phyloP scores from a whole-genome alignment of 2,797 vertebrate genomes.

The Toxotes lorentzi region DNA sequence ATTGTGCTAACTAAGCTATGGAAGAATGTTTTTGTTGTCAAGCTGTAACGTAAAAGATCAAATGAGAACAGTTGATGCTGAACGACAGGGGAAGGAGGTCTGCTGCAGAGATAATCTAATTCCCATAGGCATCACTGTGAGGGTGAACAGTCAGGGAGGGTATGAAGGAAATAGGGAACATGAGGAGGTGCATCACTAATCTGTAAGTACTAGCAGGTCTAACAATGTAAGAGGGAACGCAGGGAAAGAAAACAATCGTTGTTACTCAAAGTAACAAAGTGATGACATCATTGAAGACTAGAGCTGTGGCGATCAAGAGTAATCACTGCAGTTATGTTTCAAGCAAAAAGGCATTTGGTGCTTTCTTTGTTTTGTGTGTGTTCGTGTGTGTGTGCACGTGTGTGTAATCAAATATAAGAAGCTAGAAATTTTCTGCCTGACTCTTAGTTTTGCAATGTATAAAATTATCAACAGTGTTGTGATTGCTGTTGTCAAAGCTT shows the following conservation, averaged over 20 bases:
- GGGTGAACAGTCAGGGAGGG: conserved; percentile 8
- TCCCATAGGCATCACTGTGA: conserved; percentile 2
- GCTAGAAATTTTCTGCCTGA: too few species aligned
- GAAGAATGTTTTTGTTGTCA: conserved; percentile 9
- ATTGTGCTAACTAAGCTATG: conserved; percentile 5
- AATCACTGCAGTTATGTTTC: background rate
- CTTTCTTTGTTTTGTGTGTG: too few species aligned
- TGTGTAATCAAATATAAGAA: too few species aligned
- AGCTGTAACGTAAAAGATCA: conserved; percentile 9
- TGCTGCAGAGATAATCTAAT: conserved; percentile 31
- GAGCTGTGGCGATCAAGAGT: background rate
- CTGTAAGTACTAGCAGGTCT: background rate
- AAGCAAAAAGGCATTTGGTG: background rate
- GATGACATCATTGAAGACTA: background rate
- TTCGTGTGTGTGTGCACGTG: too few species aligned
- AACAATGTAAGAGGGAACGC: background rate
- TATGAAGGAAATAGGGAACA: background rate
- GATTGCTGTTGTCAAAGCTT: background rate
- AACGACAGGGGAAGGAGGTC: conserved; percentile 11
- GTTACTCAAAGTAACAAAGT: background rate
- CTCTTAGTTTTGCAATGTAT: background rate
- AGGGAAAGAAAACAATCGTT: background rate
- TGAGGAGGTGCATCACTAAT: conserved; percentile 5
- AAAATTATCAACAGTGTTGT: background rate
- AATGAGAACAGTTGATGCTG: conserved; percentile 21